Evolutionary conservation across 2,888 invertebrate genomes (phyloP).

Genomic region (Drosophila eohydei): DNA sequence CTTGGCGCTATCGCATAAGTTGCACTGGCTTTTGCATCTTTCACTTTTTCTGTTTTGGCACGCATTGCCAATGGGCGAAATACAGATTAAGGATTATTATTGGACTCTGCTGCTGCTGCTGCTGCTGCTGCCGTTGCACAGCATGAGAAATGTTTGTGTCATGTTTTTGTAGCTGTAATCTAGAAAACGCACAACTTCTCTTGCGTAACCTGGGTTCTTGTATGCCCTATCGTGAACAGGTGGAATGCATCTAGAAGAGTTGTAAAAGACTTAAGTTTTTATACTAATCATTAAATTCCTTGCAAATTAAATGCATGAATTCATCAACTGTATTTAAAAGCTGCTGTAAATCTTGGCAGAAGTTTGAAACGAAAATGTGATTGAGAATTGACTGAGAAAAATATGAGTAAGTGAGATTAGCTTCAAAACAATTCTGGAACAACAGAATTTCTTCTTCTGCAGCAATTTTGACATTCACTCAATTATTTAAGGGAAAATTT

Average conservation of each 20-base stretch:
- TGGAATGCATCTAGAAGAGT: constrained; percentile 21
- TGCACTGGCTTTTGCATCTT: constrained; percentile 52
- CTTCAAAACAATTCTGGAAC: too few relatives aligned
- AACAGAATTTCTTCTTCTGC: too few relatives aligned
- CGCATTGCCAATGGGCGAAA: constrained; percentile 50
- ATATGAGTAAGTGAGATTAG: neutral
- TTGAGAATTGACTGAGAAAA: neutral
- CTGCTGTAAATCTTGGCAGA: neutral
- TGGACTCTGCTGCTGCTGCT: constrained; percentile 21
- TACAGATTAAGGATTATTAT: constrained; percentile 50
- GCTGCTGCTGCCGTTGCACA: constrained; percentile 38
- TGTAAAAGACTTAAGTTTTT: neutral
- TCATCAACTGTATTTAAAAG: neutral
- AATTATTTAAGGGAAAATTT: too few relatives aligned
- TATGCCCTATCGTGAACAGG: constrained; percentile 21
- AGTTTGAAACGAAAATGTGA: neutral
- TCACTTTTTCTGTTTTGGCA: constrained; percentile 43
- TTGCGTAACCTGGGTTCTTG: constrained; percentile 50
- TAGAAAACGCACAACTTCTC: constrained; percentile 54
- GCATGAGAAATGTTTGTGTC: constrained; percentile 72
- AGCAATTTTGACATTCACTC: too few relatives aligned
- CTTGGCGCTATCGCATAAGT: constrained; percentile 56
- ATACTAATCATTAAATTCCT: constrained; percentile 10
- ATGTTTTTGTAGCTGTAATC: constrained; percentile 59
- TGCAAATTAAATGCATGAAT: neutral